Conservation (phyloP, 1,140 invertebrate species). For the Drosophila nigromelanica region DNA sequence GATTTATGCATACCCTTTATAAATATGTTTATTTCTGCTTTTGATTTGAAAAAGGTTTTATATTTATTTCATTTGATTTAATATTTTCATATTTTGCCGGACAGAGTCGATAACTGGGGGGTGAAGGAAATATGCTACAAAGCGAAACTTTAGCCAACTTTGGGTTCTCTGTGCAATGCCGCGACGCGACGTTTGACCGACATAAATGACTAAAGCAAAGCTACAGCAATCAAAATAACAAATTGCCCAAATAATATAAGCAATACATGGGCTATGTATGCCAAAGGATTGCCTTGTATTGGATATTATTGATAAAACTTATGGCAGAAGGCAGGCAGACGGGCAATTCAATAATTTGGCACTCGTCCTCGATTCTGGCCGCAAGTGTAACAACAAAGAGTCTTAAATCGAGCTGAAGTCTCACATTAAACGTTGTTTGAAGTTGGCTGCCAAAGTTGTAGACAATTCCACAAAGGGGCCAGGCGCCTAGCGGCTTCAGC, state of each 20-base stretch:
- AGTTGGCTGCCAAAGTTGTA: constrained; percentile 25
- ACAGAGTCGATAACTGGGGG: constrained; percentile 18
- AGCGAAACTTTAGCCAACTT: constrained; percentile 57
- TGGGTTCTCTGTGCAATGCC: constrained; percentile 55
- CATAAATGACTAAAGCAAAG: constrained; percentile 54
- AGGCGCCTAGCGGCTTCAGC: constrained; percentile 20
- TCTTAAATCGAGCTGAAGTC: background rate
- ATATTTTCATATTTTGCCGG: constrained; percentile 23
- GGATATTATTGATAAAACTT: constrained; percentile 83
- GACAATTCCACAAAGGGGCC: constrained; percentile 49
- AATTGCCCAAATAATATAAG: constrained; percentile 51
- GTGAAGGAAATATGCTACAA: constrained; percentile 55
- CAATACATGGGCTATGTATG: constrained; percentile 14
- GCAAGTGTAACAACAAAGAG: constrained; percentile 14
- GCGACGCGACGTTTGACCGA: constrained; percentile 56
- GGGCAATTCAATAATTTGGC: constrained; percentile 30
- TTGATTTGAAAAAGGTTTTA: background rate
- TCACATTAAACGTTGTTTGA: constrained; percentile 40
- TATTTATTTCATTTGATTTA: background rate
- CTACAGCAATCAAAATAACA: constrained; percentile 36
- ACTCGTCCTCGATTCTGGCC: constrained; percentile 27
- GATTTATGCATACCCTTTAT: too few species aligned
- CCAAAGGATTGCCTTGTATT: constrained; percentile 66
- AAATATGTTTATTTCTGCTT: too few species aligned
- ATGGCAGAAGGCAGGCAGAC: constrained; percentile 24